Conservation (phyloP, 2,888 invertebrate genomes). For the Rotaria magnacalcarata region DNA sequence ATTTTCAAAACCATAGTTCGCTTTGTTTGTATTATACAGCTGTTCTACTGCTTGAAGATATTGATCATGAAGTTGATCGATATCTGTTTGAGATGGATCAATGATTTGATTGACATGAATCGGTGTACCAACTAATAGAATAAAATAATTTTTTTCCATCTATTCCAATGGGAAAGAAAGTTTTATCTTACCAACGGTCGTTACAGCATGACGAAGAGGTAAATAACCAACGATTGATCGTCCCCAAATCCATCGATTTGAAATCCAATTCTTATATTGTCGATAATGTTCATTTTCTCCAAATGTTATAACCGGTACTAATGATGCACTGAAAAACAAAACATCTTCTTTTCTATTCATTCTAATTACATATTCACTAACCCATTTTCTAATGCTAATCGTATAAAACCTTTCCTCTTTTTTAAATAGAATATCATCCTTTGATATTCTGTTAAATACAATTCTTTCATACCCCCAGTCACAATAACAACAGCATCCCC, state of each 20-base stretch:
- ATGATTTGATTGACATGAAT: conserved; percentile 22
- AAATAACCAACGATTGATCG: background rate
- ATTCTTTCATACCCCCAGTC: background rate
- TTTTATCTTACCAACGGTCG: background rate
- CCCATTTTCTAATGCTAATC: conserved; percentile 12
- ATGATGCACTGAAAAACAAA: background rate
- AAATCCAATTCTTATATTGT: background rate
- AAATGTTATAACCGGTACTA: conserved; percentile 1
- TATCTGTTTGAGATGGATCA: background rate
- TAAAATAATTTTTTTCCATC: background rate
- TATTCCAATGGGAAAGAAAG: background rate
- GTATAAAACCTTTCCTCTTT: background rate
- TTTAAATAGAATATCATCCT: background rate
- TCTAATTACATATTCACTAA: background rate
- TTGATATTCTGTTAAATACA: background rate
- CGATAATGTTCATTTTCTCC: conserved; percentile 29
- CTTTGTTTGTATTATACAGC: background rate
- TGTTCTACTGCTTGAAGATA: background rate
- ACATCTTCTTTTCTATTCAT: background rate
- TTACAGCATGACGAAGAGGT: conserved; percentile 1
- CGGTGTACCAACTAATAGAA: conserved; percentile 10
- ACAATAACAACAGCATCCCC: conserved; percentile 3
- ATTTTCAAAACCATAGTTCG: background rate
- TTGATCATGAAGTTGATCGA: background rate
- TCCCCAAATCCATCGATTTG: background rate